Evolutionary conservation across 2,113 vertebrate genomes (phyloP).

Genomic region (Tragelaphus buxtoni): DNA sequence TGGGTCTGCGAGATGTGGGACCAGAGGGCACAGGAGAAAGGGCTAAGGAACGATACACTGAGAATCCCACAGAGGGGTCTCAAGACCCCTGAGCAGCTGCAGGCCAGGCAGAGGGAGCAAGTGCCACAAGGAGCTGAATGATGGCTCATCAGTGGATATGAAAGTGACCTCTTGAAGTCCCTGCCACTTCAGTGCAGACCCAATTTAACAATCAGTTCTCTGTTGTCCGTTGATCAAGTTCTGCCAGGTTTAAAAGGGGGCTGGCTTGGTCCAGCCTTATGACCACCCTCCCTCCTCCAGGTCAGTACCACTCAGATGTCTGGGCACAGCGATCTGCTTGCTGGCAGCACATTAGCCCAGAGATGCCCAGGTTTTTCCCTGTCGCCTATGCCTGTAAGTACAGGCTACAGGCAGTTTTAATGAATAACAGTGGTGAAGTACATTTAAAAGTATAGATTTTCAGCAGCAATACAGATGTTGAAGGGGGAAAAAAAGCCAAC

Average conservation of each 20-base stretch:
- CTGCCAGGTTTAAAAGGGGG: background rate
- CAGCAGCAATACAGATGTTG: background rate
- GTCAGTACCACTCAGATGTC: background rate
- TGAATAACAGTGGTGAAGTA: constrained; percentile 13
- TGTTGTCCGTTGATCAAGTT: background rate
- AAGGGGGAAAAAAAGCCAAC: background rate
- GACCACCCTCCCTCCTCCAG: background rate
- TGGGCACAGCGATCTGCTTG: background rate
- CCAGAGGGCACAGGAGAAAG: background rate
- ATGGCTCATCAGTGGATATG: background rate
- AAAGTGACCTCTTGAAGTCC: background rate
- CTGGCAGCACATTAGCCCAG: background rate
- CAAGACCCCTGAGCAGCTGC: background rate
- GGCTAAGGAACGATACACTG: background rate
- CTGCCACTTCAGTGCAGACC: background rate
- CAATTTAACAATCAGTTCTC: background rate
- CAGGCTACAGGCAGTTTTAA: background rate
- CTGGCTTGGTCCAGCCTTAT: background rate
- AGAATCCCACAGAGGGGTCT: background rate
- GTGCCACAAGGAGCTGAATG: background rate
- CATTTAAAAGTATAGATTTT: constrained; percentile 62
- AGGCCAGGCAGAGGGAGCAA: background rate
- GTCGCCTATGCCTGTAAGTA: background rate
- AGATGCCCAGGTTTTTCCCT: background rate
- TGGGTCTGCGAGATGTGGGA: no score